Conservation (phyloP, 2,113 vertebrate genomes). For the Malaclemys terrapin region DNA sequence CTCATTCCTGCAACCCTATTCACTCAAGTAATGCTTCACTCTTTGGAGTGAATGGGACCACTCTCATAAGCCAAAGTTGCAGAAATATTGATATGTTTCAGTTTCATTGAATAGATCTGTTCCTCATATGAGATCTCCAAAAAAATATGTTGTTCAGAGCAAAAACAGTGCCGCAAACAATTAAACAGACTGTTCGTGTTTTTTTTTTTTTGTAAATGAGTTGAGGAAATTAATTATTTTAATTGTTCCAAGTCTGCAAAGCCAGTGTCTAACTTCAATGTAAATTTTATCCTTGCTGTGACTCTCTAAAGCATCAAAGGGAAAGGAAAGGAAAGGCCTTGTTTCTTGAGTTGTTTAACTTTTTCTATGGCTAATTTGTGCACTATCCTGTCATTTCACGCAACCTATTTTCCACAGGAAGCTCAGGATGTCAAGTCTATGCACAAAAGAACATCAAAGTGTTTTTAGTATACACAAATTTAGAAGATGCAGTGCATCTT, state of each 20-base stretch:
- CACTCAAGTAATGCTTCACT: not conserved
- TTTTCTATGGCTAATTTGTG: not conserved
- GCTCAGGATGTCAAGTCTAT: not conserved
- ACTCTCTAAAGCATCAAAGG: not conserved
- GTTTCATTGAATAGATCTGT: not conserved
- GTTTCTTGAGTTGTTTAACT: not conserved
- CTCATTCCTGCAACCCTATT: not conserved
- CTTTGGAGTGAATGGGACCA: not conserved
- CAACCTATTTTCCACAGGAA: accelerated
- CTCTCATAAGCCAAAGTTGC: not conserved
- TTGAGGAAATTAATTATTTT: not conserved
- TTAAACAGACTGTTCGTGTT: not conserved
- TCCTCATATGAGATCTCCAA: not conserved
- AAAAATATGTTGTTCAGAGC: not conserved
- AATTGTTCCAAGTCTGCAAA: not conserved
- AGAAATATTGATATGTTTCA: not conserved
- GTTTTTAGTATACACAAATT: not conserved
- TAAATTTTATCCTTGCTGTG: not conserved
- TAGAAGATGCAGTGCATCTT: not conserved
- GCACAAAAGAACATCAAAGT: not conserved
- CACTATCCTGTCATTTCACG: not conserved
- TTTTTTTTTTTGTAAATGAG: not conserved
- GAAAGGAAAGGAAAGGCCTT: not conserved
- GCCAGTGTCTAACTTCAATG: not conserved
- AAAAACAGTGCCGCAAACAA: not conserved